Evolutionary conservation across 2,113 vertebrate genomes (phyloP).

Genomic region (Turdus rufiventris): DNA sequence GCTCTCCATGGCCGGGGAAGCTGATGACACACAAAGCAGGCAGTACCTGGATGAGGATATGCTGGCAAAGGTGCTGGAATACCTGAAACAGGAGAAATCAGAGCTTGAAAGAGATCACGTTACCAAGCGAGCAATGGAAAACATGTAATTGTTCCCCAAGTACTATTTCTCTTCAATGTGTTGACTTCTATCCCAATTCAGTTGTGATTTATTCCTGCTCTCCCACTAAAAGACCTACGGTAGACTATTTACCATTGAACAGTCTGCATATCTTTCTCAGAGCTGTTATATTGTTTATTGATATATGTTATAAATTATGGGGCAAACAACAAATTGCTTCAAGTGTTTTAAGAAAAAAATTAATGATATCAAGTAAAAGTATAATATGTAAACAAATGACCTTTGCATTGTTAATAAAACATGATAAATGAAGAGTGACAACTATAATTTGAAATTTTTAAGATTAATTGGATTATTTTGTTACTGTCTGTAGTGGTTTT

Average conservation of each 20-base stretch:
- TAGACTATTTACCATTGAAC: conserved; percentile 46
- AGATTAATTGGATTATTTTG: conserved; percentile 82
- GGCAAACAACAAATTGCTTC: conserved; percentile 63
- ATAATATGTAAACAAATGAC: conserved; percentile 49
- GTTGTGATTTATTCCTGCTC: conserved; percentile 63
- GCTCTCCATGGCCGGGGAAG: conserved; percentile 56
- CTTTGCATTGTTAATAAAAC: conserved; percentile 62
- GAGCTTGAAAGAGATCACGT: conserved; percentile 79
- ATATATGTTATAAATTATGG: conserved; percentile 70
- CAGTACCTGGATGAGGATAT: conserved; percentile 82
- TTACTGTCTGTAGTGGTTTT: conserved; percentile 82
- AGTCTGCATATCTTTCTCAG: conserved; percentile 66
- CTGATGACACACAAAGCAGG: conserved; percentile 56
- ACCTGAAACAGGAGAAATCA: conserved; percentile 84
- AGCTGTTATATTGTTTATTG: conserved; percentile 74
- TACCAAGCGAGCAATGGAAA: conserved; percentile 79
- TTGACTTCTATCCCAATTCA: conserved; percentile 66
- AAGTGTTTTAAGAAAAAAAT: conserved; percentile 72
- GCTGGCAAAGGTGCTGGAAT: conserved; percentile 85
- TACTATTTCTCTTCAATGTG: conserved; percentile 65
- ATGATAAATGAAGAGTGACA: conserved; percentile 57
- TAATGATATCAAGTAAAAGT: conserved; percentile 59
- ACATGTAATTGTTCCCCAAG: conserved; percentile 69
- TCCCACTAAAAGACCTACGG: conserved; percentile 48
- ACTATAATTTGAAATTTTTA: conserved; percentile 73